Conservation (phyloP, 1,140 invertebrate genomes). For the Zaprionus kolodkinae region DNA sequence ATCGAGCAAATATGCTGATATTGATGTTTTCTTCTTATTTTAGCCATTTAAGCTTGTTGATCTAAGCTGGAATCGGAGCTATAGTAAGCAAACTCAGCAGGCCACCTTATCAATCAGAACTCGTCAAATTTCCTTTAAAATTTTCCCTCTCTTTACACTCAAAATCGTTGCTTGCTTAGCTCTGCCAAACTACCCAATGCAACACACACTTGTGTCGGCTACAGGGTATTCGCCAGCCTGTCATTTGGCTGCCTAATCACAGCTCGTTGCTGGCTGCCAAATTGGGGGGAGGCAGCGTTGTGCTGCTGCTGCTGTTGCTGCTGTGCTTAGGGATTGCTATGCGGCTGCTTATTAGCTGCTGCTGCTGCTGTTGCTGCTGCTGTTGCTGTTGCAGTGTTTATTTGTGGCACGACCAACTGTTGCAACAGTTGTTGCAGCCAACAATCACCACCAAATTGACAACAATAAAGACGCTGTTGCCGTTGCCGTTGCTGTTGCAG, state of each 20-base stretch:
- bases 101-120: no score
- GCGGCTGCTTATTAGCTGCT: neutral
- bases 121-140: no score
- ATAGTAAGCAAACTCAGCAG: no score
- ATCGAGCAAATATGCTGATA: neutral
- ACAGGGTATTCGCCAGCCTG: neutral
- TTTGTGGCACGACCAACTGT: conserved; percentile 16
- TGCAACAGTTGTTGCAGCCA: conserved; percentile 24
- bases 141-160: no score
- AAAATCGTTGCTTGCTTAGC: no score
- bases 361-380: neutral
- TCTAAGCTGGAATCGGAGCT: neutral
- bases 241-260: neutral
- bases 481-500: conserved; percentile 37
- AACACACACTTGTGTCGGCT: no score
- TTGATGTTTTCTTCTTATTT: neutral
- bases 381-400: conserved; percentile 2
- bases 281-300: neutral
- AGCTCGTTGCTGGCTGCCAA: neutral
- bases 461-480: conserved; percentile 61
- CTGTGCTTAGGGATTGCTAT: neutral
- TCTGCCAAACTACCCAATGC: no score
- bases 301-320: neutral
- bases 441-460: conserved; percentile 75
- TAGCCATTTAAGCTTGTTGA: neutral